Evolutionary conservation across 2,797 vertebrate genomes (phyloP), one percentile per base, ranked within the genome.

Genomic region (Coracias cyanogaster): DNA sequence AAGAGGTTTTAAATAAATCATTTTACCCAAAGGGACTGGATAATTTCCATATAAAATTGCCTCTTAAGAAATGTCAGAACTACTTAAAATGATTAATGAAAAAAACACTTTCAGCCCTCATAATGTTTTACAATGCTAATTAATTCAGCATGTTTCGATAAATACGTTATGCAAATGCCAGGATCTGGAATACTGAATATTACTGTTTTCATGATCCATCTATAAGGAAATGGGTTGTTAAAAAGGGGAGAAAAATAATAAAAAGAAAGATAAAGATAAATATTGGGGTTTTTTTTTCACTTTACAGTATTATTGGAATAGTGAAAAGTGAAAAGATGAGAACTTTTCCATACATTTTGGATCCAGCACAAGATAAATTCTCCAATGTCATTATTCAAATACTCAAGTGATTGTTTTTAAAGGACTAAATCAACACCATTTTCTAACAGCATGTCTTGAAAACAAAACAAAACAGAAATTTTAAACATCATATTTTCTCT

Each of bases 41-140:
- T 96, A 71, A 95, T 72, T 96, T 96, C 78, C 37, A 37, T 67
- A 86, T 89, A 66, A 97, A 97, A 97, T 52, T 97, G 70, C 37
- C 82, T 64, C 57, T 86, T 96, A 93, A 95, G 91, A 97, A 95
- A 81, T 90, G 82, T 97, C 93, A 95, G 78, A 90, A 83, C 48
- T 37, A 74, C 86, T 94, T 89, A 93, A 26, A 79, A 13, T 95
- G 91, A 95, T 95, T 95, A 97, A 97, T 94, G 71, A 94, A 96
- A 94, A 95, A 90, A 90, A 6, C 21, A 67, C 67, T 96, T 97
- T 77, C 89, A 78, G 18, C 4, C 2, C 46, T 65, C 33, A 70
- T 73, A 89, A 49, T 79, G 95, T 93, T 96, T 97, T 95, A 90
- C 43, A 52, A 54, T 90, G 13, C 33, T 52, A 89, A 74, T 85